Percentiles rank a stretch among this genome's conserved stretches.
These are phyloP conservation scores for Drosophila fulvimacula DNA, from an alignment of 2,888 invertebrate species.

Conservation along the genomic window DNA sequence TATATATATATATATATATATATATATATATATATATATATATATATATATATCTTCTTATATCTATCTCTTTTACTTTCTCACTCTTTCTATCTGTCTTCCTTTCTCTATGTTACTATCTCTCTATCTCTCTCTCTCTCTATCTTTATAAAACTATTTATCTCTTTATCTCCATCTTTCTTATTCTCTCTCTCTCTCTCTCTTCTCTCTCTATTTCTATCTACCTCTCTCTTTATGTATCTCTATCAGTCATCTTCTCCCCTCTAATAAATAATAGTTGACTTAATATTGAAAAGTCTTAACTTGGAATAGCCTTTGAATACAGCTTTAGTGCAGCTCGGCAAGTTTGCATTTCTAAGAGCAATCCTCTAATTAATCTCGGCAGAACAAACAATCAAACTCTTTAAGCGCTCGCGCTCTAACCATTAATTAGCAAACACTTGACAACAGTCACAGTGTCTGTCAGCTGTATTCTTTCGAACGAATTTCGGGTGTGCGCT, in stretches of 20 bases:
- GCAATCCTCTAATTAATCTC: slow-evolving; percentile 21
- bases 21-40: too few relatives aligned
- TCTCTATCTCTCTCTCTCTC: too few relatives aligned
- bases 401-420: slow-evolving; percentile 5
- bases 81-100: not conserved
- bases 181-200: too few relatives aligned
- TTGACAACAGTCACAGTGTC: slow-evolving; percentile 20
- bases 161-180: too few relatives aligned
- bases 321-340: not conserved
- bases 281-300: not conserved
- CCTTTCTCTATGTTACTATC: not conserved
- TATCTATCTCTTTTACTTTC: not conserved
- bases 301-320: not conserved
- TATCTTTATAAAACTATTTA: too few relatives aligned
- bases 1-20: too few relatives aligned
- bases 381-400: slow-evolving; percentile 16
- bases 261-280: not conserved
- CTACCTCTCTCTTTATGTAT: too few relatives aligned
- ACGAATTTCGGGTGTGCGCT: slow-evolving; percentile 10
- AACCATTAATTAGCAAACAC: slow-evolving; percentile 40
- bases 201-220: too few relatives aligned
- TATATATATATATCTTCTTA: too few relatives aligned
- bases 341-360: slow-evolving; percentile 3
- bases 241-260: too few relatives aligned
- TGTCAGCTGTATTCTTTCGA: slow-evolving; percentile 24